phyloP scores from a whole-genome alignment of 2,113 vertebrate species.

The Stegastes partitus region DNA sequence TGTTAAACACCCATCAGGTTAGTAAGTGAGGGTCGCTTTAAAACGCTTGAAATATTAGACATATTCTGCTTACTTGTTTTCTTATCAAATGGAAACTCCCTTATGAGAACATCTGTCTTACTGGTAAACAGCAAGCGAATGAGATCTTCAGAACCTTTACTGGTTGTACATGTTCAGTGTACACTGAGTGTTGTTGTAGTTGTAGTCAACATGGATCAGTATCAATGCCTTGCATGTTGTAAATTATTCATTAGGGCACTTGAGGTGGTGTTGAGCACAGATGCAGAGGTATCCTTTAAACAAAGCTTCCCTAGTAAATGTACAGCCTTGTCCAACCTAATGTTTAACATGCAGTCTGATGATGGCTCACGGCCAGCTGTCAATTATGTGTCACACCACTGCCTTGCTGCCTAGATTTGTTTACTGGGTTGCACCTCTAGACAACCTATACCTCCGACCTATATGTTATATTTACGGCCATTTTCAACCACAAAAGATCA shows the following conservation, averaged over 20 bases:
- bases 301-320: constrained; percentile 17
- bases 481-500: constrained; percentile 2
- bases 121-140: constrained; percentile 11
- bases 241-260: constrained; percentile 65
- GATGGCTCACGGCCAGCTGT: not conserved
- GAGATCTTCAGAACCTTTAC: not conserved
- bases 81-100: not conserved
- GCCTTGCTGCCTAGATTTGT: not conserved
- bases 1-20: constrained; percentile 65
- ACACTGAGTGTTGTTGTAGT: not conserved
- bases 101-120: constrained; percentile 22
- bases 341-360: constrained; percentile 26
- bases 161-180: constrained; percentile 24
- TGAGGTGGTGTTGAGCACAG: constrained; percentile 55
- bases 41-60: constrained; percentile 18
- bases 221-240: constrained; percentile 31
- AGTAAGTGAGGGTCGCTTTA: constrained; percentile 29
- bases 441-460: not conserved
- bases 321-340: not conserved
- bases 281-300: constrained; percentile 49
- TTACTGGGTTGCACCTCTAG: not conserved
- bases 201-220: constrained; percentile 29
- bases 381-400: constrained; percentile 13
- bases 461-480: not conserved
- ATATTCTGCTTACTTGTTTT: not conserved